These are phyloP conservation scores for Triplophysa siluroides DNA, from an alignment of 2,113 vertebrate genomes.

Conservation along the genomic window DNA sequence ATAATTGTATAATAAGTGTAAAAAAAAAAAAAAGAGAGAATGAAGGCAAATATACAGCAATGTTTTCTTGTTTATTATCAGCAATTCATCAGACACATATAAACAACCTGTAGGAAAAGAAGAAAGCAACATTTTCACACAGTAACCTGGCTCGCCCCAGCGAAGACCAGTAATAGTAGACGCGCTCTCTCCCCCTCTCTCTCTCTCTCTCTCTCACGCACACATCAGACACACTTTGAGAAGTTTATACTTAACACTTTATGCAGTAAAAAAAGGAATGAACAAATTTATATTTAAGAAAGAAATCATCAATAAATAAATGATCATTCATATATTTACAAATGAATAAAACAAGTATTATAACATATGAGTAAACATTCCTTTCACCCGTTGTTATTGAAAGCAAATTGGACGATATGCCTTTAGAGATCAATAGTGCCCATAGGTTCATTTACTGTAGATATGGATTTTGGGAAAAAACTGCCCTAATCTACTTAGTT, in stretches of 20 bases:
- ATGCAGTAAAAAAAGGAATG: slow-evolving; percentile 82
- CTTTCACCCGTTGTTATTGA: slow-evolving; percentile 65
- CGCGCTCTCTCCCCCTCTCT: slow-evolving; percentile 25
- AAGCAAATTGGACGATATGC: slow-evolving; percentile 47
- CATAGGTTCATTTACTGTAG: slow-evolving; percentile 14
- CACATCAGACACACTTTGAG: slow-evolving; percentile 56
- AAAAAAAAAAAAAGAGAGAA: background rate
- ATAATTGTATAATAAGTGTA: no score
- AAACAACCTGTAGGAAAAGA: slow-evolving; percentile 85
- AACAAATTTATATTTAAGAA: slow-evolving; percentile 82
- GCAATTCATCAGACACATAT: slow-evolving; percentile 90
- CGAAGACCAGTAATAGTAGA: slow-evolving; percentile 72
- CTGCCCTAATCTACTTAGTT: background rate
- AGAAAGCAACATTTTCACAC: slow-evolving; percentile 70
- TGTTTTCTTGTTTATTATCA: slow-evolving; percentile 83
- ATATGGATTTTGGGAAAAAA: background rate
- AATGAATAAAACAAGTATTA: slow-evolving; percentile 64
- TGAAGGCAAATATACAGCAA: background rate
- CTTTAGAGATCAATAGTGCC: slow-evolving; percentile 29
- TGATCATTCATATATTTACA: slow-evolving; percentile 86
- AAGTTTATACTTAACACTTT: slow-evolving; percentile 77
- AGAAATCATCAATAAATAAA: slow-evolving; percentile 84
- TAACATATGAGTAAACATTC: slow-evolving; percentile 77
- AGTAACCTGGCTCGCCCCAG: slow-evolving; percentile 67
- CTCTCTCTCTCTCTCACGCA: slow-evolving; percentile 17